Evolutionary conservation across 2,888 invertebrate species (phyloP), one percentile per base, ranked within the genome.

Genomic region (Beris chalybata): DNA sequence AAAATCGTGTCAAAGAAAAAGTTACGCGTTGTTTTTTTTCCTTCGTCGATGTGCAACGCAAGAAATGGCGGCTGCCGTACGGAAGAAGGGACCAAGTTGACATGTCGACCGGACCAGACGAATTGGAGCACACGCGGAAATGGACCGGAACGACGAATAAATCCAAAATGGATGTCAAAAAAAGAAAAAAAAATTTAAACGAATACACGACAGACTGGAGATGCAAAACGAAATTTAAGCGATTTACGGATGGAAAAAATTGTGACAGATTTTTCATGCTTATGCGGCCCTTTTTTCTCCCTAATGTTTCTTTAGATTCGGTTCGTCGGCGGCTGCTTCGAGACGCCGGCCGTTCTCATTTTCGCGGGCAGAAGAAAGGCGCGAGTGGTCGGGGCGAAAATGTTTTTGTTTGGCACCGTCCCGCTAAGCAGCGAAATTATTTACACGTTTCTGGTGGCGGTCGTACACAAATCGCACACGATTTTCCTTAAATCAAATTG

Each of bases 81-180:
- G n/a, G 15, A 6, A 48, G 48, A 5, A 15, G 48, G 48, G 4
- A 15, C 1, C 48, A 2, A 15, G 4, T 13, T n/a, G 15, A 48
- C n/a, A 15, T 15, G 13, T 48, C 15, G 13, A 48, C 15, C 44
- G 15, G 4, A 48, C 15, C 4, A 9, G 44, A 44, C 44, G n/a
- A 65, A 65, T 56, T 43, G 57, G 65, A 58, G 47, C 38, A 38
- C 38, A 22, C 38, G 50, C 45, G 38, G 64, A 50, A 55, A 44
- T 58, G 65, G 47, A 65, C 56, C 56, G 68, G 65, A 63, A 68
- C 65, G 68, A 64, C 54, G 64, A 54, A 30, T 58, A n/a, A 55
- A 64, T 68, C 66, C 68, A 68, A 68, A 68, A 68, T 68, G 68
- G 68, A 68, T 68, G 68, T 66, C 68, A 68, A 64, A 65, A 55